Percentiles rank a stretch among this genome's conserved stretches.
Evolutionary conservation across 37 sponge, comb jelly and placozoan genomes (phyloP).

Genomic region (Cladorhizidae sp.): DNA sequence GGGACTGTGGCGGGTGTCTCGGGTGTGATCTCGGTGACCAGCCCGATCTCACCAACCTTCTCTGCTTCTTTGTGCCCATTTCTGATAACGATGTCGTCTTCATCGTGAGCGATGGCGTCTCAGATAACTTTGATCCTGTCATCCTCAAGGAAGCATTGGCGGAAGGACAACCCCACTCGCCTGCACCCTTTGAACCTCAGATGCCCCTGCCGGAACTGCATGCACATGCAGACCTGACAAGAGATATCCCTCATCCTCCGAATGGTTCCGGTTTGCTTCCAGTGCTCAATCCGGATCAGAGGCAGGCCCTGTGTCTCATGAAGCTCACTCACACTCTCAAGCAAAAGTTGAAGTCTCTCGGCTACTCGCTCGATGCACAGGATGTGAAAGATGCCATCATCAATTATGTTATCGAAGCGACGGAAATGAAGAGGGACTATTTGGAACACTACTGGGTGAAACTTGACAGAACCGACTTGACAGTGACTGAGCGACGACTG

Average conservation of each 20-base stretch:
- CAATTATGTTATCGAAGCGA: conserved; percentile 33
- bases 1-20: conserved; percentile 76
- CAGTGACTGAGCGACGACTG: conserved; percentile 32
- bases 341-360: neutral
- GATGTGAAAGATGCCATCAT: conserved; percentile 50
- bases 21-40: conserved; percentile 69
- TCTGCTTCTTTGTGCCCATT: conserved; percentile 64
- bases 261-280: conserved; percentile 5
- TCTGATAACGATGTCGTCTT: conserved; percentile 65
- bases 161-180: neutral
- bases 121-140: conserved; percentile 85
- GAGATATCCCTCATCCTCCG: neutral
- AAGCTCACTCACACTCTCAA: conserved; percentile 28
- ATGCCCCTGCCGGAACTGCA: neutral
- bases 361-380: neutral
- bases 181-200: neutral
- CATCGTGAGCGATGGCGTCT: conserved; percentile 67
- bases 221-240: neutral
- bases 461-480: conserved; percentile 13
- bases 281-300: conserved; percentile 34
- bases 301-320: conserved; percentile 22
- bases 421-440: conserved; percentile 65
- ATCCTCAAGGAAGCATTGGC: conserved; percentile 36
- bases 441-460: conserved; percentile 49
- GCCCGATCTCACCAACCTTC: conserved; percentile 76